Base-by-base conservation (phyloP, 2,113 vertebrate genomes). In the Sakesphorus luctuosus region DNA sequence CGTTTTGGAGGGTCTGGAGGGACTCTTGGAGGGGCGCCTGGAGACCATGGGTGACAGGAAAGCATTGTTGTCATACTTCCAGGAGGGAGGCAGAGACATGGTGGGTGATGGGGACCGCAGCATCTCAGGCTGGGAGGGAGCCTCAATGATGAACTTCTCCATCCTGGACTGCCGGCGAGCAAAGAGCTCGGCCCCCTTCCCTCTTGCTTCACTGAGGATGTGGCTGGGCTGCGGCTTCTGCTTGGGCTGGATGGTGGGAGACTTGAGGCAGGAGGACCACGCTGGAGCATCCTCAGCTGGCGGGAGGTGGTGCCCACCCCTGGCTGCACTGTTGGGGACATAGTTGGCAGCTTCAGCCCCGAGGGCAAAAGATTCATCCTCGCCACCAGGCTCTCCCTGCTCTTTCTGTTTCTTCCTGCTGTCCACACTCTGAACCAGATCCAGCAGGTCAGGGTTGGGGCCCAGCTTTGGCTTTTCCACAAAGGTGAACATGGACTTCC, bases 291-390 rank as follows among this genome's bases (percentile, higher is more conserved):
- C 47, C 0, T 98, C 93, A 1, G 97, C 86, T 0, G 46, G 87
- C 0, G 52, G 49, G 1, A 96, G 89, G 62, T 97, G 87, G 69
- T 93, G 93, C 79, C 95, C 84, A 9, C 78, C 85, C 53, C 95
- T 94, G 69, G 79, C 75, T 1, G 65, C 12, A 2, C 95, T 98
- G 87, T 97, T 98, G 86, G 98, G 96, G 21, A 99, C 98, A 59
- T 99, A 99, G 97, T 99, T 99, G 59, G 99, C 98, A 4, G 99
- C 99, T 94, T 99, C 99, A 0, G 99, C 99, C n/a, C 99, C 99
- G 1, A 99, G 97, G 3, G 98, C 99, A 0, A 99, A 98, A 58
- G 99, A 96, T 91, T 99, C 99, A 1, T 99, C 99, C 49, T 99
- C 99, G 0, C 88, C 84, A 3, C 81, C 43, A 1, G 95, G 91